Conservation (phyloP, 2,888 invertebrate species). For the Oxystoma pomonae region DNA sequence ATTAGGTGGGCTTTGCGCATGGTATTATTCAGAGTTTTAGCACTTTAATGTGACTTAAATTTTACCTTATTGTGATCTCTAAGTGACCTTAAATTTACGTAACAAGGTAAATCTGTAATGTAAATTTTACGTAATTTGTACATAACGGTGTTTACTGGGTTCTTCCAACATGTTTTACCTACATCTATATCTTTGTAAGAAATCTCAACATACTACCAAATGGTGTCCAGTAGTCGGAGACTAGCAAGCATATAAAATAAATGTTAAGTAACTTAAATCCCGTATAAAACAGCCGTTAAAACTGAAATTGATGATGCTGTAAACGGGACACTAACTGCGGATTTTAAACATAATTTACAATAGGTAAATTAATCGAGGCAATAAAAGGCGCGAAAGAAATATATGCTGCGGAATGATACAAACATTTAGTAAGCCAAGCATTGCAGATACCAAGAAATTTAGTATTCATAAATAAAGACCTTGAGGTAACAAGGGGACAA, state of each 20-base stretch:
- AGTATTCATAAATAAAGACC: too few relatives aligned
- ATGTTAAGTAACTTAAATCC: conserved; percentile 26
- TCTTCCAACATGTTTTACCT: too few relatives aligned
- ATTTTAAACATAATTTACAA: conserved; percentile 24
- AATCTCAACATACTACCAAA: not conserved
- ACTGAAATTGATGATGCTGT: conserved; percentile 32
- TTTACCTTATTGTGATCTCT: too few relatives aligned
- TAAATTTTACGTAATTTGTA: too few relatives aligned
- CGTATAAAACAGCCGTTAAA: conserved; percentile 33
- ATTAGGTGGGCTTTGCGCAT: too few relatives aligned
- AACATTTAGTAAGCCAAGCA: not conserved
- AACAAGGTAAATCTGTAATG: too few relatives aligned
- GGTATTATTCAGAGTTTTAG: too few relatives aligned
- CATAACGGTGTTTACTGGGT: too few relatives aligned
- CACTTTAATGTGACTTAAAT: too few relatives aligned
- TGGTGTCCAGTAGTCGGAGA: not conserved
- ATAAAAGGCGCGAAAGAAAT: not conserved
- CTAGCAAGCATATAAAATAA: not conserved
- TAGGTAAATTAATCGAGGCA: conserved; percentile 33
- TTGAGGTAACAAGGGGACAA: too few relatives aligned
- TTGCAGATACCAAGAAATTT: not conserved
- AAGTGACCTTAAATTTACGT: too few relatives aligned
- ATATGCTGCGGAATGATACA: not conserved
- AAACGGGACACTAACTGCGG: conserved; percentile 29
- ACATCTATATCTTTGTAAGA: not conserved